Evolutionary conservation across 1,140 invertebrate genomes (phyloP).

Genomic region (Papilio polytes): DNA sequence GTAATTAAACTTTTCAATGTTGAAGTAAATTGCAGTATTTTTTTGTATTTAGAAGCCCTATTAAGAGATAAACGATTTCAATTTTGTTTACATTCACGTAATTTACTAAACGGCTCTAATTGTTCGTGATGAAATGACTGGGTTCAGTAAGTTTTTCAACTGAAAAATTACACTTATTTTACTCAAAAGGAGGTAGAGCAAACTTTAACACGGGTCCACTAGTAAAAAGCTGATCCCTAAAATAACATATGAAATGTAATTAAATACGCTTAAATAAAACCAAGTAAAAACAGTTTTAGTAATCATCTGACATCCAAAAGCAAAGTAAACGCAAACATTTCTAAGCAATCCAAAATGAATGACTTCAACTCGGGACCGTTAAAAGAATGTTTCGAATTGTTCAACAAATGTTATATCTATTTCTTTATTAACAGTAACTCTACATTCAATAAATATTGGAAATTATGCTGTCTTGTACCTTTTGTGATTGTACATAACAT

Average conservation of each 20-base stretch:
- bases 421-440: neutral
- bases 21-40: neutral
- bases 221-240: neutral
- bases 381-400: neutral
- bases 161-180: neutral
- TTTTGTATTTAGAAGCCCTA: neutral
- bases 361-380: neutral
- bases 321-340: neutral
- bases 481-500: neutral
- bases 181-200: neutral
- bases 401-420: constrained; percentile 10
- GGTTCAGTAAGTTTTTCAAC: neutral
- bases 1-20: neutral
- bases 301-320: neutral
- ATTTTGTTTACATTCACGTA: neutral
- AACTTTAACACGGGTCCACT: neutral
- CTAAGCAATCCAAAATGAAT: neutral
- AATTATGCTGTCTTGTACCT: neutral
- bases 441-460: neutral
- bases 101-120: neutral
- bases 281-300: neutral
- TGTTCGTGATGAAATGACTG: neutral
- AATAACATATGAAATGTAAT: neutral
- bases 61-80: constrained; percentile 11
- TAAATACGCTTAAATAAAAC: neutral